Conservation (phyloP, 2,113 vertebrate species). For the Atlantisia rogersi region DNA sequence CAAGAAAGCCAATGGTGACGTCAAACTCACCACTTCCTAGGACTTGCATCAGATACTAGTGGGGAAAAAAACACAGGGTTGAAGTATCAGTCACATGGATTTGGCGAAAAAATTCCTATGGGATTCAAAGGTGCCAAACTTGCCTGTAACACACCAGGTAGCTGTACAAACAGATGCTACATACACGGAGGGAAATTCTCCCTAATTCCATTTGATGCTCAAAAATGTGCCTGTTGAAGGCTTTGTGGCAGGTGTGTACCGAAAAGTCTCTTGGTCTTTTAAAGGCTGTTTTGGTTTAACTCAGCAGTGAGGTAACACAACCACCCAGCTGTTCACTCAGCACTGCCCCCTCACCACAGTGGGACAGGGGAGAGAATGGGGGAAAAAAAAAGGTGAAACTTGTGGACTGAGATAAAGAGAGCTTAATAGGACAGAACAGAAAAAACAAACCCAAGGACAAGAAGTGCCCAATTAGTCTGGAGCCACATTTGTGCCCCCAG, state of each 20-base stretch:
- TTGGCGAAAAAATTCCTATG: neutral
- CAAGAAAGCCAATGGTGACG: neutral
- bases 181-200: neutral
- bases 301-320: no score
- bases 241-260: neutral
- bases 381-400: no score
- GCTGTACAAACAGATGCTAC: neutral
- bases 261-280: neutral
- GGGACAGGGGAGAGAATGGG: no score
- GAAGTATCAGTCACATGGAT: neutral
- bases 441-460: no score
- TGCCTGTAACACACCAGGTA: neutral
- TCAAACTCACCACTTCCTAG: neutral
- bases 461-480: no score
- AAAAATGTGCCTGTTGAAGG: neutral
- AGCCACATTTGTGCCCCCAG: no score
- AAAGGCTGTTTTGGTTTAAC: neutral
- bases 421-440: no score
- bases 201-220: neutral
- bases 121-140: neutral
- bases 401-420: no score
- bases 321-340: no score
- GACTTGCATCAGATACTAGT: neutral
- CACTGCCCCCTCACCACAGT: no score
- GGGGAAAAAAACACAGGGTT: neutral